Percentiles rank a stretch among this genome's conserved stretches.
These are phyloP conservation scores for Lithodes maja DNA, from an alignment of 2,888 invertebrate species.

Conservation along the genomic window DNA sequence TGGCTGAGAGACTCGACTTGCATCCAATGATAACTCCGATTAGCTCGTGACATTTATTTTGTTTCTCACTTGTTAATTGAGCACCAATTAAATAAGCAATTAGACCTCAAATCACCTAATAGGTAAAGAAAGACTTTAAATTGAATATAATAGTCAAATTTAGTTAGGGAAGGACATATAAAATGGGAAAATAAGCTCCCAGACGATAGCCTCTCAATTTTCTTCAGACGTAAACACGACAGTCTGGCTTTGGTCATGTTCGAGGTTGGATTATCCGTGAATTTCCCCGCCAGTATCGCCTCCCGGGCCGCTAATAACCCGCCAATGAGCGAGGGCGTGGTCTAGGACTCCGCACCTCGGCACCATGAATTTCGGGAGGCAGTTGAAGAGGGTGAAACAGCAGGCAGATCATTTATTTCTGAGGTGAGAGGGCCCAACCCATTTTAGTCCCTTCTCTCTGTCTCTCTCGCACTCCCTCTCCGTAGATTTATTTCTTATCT, in stretches of 20 bases:
- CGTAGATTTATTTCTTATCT: conserved; percentile 17
- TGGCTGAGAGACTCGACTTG: neutral
- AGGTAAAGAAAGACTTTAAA: too few species aligned
- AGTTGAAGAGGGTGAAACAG: conserved; percentile 48
- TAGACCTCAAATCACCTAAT: neutral
- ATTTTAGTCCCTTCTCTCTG: neutral
- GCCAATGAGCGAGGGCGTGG: neutral
- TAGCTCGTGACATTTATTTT: conserved; percentile 30
- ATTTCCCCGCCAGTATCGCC: neutral
- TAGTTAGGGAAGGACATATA: neutral
- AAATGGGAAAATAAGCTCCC: neutral
- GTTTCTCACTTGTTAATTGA: conserved; percentile 6
- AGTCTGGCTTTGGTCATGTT: conserved; percentile 35
- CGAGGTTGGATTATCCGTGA: neutral
- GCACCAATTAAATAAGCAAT: neutral
- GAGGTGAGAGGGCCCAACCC: conserved; percentile 29
- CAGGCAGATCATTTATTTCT: conserved; percentile 52
- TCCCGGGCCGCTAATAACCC: neutral
- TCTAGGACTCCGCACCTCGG: neutral
- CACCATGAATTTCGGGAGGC: conserved; percentile 56
- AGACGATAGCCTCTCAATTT: conserved; percentile 14
- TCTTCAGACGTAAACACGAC: conserved; percentile 51
- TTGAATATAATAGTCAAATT: too few species aligned
- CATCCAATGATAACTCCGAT: conserved; percentile 31
- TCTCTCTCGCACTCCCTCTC: neutral